These are phyloP conservation scores for Drosophila algonquin DNA, from an alignment of 2,888 invertebrate species.

Conservation along the genomic window DNA sequence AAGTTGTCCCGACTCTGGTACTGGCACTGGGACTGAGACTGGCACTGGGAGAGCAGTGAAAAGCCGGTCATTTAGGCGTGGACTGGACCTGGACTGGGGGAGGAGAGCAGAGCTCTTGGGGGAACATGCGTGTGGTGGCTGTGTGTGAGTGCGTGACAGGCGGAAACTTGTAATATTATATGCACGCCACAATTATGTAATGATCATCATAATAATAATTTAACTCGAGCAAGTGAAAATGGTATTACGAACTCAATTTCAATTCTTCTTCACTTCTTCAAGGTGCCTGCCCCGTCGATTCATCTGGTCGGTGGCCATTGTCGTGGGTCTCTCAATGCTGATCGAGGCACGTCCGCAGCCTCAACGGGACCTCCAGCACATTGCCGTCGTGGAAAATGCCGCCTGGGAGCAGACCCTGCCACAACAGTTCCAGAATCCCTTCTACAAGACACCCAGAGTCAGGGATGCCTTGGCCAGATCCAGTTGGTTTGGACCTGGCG, in stretches of 20 bases:
- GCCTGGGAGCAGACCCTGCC: slow-evolving; percentile 86
- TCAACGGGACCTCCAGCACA: slow-evolving; percentile 84
- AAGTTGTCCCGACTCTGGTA: slow-evolving; percentile 56
- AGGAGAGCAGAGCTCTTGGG: background rate
- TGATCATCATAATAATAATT: slow-evolving; percentile 55
- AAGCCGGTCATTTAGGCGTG: slow-evolving; percentile 76
- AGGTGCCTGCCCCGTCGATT: slow-evolving; percentile 56
- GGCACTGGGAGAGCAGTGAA: slow-evolving; percentile 35
- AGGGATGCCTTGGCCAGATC: slow-evolving; percentile 85
- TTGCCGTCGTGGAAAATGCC: slow-evolving; percentile 86
- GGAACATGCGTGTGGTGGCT: background rate
- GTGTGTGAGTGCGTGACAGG: slow-evolving; percentile 69
- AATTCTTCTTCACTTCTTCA: slow-evolving; percentile 34
- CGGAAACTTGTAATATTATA: slow-evolving; percentile 78
- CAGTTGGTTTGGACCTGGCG: slow-evolving; percentile 87
- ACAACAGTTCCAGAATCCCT: slow-evolving; percentile 86
- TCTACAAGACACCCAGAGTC: slow-evolving; percentile 86
- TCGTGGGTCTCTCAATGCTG: slow-evolving; percentile 15
- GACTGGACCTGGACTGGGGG: slow-evolving; percentile 29
- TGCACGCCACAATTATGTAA: slow-evolving; percentile 76
- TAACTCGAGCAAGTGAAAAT: slow-evolving; percentile 43
- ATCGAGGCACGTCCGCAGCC: slow-evolving; percentile 52
- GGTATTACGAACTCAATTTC: slow-evolving; percentile 24
- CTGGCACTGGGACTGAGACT: slow-evolving; percentile 10
- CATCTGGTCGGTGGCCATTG: slow-evolving; percentile 24